Percentiles rank a stretch among this genome's conserved stretches.
phyloP scores from a whole-genome alignment of 2,888 invertebrate species.

The Cerastis leucographa region DNA sequence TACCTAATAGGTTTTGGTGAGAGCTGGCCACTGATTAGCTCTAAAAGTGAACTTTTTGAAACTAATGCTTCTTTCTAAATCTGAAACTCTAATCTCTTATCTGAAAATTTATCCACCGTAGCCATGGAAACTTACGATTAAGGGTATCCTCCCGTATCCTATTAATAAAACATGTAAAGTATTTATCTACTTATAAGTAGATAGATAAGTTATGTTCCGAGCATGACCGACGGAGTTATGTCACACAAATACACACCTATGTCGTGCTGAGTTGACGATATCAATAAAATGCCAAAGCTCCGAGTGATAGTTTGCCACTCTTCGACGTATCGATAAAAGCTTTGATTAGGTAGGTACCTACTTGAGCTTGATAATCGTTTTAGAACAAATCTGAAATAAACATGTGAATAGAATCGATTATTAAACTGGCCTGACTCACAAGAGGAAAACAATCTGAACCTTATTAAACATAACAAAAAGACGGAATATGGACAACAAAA shows the following conservation, averaged over 20 bases:
- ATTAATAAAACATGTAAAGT: not conserved
- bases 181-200: not conserved
- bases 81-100: not conserved
- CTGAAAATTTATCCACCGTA: not conserved
- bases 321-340: not conserved
- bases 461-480: not conserved
- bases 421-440: not conserved
- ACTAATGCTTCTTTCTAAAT: too few relatives aligned
- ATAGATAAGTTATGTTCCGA: not conserved
- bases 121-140: not conserved
- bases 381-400: not conserved
- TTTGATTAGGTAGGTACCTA: not conserved
- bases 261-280: not conserved
- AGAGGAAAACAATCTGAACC: not conserved
- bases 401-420: not conserved
- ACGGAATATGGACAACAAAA: not conserved
- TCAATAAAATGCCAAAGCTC: not conserved
- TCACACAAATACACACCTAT: not conserved
- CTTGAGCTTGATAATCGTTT: not conserved
- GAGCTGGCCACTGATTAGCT: not conserved
- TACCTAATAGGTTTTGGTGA: not conserved
- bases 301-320: not conserved
- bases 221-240: not conserved
- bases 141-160: not conserved
- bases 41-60: not conserved